These are phyloP conservation scores for Drosophila eohydei DNA, from an alignment of 2,888 invertebrate genomes.

Conservation along the genomic window DNA sequence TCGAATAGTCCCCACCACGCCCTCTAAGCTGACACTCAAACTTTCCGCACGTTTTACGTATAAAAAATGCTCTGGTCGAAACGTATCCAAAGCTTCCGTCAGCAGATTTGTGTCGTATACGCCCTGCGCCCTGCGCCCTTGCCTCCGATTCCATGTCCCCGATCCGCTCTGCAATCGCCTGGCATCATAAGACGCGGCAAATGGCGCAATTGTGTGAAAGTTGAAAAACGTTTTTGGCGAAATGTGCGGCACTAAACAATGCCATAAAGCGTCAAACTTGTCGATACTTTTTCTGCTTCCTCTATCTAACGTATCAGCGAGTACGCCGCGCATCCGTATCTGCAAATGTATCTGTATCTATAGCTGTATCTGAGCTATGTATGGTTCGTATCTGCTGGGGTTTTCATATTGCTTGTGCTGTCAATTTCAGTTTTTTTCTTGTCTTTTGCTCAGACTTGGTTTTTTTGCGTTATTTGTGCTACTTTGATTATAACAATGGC, in stretches of 20 bases:
- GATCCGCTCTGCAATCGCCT: slow-evolving; percentile 9
- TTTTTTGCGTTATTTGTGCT: slow-evolving; percentile 71
- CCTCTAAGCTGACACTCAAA: slow-evolving; percentile 78
- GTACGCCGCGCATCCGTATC: slow-evolving; percentile 32
- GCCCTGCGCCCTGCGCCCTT: slow-evolving; percentile 5
- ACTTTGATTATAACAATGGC: slow-evolving; percentile 79
- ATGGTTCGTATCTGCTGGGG: slow-evolving; percentile 27
- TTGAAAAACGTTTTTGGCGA: slow-evolving; percentile 81
- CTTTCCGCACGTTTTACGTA: slow-evolving; percentile 80
- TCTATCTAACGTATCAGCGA: slow-evolving; percentile 28
- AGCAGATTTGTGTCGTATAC: slow-evolving; percentile 71
- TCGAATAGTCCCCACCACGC: neutral
- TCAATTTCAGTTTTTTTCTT: slow-evolving; percentile 41
- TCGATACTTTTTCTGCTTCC: slow-evolving; percentile 66
- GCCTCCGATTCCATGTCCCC: neutral
- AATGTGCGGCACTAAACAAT: slow-evolving; percentile 80
- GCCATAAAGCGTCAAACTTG: slow-evolving; percentile 82
- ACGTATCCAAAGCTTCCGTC: slow-evolving; percentile 73
- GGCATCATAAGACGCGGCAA: slow-evolving; percentile 68
- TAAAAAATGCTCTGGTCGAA: slow-evolving; percentile 70
- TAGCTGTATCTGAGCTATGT: slow-evolving; percentile 41
- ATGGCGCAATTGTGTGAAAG: slow-evolving; percentile 82
- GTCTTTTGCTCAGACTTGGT: slow-evolving; percentile 29
- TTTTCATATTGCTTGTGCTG: slow-evolving; percentile 52
- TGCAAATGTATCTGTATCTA: slow-evolving; percentile 34